These are phyloP conservation scores for Triplophysa tibetana DNA, from an alignment of 2,113 vertebrate species.

Conservation along the genomic window DNA sequence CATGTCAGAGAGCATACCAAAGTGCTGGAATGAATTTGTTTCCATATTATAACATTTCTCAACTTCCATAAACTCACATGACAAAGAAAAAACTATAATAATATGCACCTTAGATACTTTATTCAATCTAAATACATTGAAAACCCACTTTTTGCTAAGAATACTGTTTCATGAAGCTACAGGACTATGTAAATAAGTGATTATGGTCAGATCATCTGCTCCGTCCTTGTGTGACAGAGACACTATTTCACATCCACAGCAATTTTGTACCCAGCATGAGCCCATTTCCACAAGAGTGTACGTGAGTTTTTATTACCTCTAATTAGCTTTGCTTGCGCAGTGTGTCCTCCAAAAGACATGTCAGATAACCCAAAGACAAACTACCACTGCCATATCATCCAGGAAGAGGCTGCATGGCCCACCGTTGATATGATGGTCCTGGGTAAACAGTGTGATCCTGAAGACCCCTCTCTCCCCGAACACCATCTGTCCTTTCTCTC, in stretches of 20 bases:
- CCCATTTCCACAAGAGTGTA: slow-evolving; percentile 14
- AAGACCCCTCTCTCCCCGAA: slow-evolving; percentile 37
- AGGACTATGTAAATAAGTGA: not conserved
- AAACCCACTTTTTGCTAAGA: not conserved
- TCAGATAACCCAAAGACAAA: slow-evolving; percentile 42
- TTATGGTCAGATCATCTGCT: not conserved
- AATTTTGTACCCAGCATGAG: slow-evolving; percentile 45
- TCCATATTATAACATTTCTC: no score
- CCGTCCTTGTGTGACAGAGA: slow-evolving; percentile 7
- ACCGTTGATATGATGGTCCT: slow-evolving; percentile 31
- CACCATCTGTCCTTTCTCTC: slow-evolving; percentile 44
- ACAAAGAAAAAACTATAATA: no score
- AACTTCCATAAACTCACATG: no score
- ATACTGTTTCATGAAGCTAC: not conserved
- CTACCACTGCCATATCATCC: not conserved
- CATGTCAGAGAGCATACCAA: no score
- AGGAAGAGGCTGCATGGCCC: not conserved
- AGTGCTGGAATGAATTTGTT: no score
- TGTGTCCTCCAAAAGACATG: slow-evolving; percentile 36
- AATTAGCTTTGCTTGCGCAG: slow-evolving; percentile 40
- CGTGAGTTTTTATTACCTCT: slow-evolving; percentile 43
- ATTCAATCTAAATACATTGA: no score
- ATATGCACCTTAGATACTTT: not conserved
- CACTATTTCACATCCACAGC: slow-evolving; percentile 12
- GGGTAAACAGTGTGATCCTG: slow-evolving; percentile 28